Percentiles rank a stretch among this genome's conserved stretches.
Conservation (phyloP, 2,888 invertebrate species). For the Drosophila gaucha region DNA sequence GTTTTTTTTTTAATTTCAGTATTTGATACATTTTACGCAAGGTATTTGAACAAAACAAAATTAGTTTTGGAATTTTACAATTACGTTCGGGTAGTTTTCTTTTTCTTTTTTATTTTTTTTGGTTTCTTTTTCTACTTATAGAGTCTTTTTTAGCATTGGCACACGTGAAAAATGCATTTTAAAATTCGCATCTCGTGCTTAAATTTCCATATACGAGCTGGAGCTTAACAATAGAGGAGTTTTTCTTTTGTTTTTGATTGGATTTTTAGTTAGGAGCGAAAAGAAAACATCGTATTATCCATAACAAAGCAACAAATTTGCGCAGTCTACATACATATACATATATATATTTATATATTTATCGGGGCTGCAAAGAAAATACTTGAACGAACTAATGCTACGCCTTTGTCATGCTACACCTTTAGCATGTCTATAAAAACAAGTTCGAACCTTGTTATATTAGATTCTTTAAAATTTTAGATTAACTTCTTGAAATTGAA, state of each 20-base stretch:
- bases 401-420: not conserved
- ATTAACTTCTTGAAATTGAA: too few relatives aligned
- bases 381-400: too few relatives aligned
- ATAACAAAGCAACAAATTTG: conserved; percentile 63
- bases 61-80: conserved; percentile 31
- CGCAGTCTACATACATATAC: conserved; percentile 67
- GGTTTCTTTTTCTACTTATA: conserved; percentile 27
- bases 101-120: not conserved
- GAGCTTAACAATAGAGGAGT: conserved; percentile 47
- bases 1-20: conserved; percentile 54
- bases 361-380: not conserved
- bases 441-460: too few relatives aligned
- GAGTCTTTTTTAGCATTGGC: conserved; percentile 79
- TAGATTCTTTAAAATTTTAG: not conserved
- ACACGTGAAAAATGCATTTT: conserved; percentile 74
- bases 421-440: not conserved
- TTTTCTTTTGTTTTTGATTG: conserved; percentile 3
- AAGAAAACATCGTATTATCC: conserved; percentile 21
- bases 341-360: conserved; percentile 26
- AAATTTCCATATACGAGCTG: conserved; percentile 36
- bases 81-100: conserved; percentile 23
- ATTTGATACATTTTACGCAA: conserved; percentile 74
- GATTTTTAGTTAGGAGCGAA: conserved; percentile 21
- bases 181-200: conserved; percentile 43
- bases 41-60: conserved; percentile 40